phyloP scores from a whole-genome alignment of 2,113 vertebrate species.

The Oreochromis aureus region DNA sequence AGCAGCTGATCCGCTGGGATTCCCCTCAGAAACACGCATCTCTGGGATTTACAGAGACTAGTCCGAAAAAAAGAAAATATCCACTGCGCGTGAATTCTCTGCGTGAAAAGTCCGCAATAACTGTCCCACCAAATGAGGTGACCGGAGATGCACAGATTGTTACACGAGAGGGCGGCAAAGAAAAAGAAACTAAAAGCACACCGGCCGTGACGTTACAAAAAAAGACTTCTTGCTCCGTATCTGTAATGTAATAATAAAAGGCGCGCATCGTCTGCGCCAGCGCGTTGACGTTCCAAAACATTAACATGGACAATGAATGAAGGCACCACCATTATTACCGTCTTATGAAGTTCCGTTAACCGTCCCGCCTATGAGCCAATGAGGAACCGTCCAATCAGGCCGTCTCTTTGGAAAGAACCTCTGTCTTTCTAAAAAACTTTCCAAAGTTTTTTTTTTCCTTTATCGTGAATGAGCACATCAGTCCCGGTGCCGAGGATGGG shows the following conservation, averaged over 20 bases:
- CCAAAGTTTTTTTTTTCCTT: too few species aligned
- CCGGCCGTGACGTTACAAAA: not conserved
- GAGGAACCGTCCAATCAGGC: slow-evolving; percentile 19
- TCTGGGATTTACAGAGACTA: not conserved
- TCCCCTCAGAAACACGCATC: not conserved
- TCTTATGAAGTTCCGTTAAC: not conserved
- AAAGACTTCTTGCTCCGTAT: too few species aligned
- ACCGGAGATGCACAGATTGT: not conserved
- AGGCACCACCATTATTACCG: not conserved
- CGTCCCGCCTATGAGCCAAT: slow-evolving; percentile 29
- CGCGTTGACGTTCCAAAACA: not conserved
- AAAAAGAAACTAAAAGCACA: not conserved
- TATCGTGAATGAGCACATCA: too few species aligned
- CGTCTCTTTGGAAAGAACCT: not conserved
- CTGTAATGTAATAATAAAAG: not conserved
- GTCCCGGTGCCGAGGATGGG: too few species aligned
- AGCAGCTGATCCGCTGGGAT: not conserved
- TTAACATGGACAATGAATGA: not conserved
- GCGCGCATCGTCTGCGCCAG: not conserved
- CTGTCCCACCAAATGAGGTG: not conserved
- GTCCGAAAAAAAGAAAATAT: not conserved
- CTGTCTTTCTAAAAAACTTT: not conserved
- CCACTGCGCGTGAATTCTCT: not conserved
- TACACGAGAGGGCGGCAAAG: not conserved
- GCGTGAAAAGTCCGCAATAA: not conserved